These are phyloP conservation scores for Puma concolor DNA, from an alignment of 2,113 vertebrate genomes.

Conservation along the genomic window DNA sequence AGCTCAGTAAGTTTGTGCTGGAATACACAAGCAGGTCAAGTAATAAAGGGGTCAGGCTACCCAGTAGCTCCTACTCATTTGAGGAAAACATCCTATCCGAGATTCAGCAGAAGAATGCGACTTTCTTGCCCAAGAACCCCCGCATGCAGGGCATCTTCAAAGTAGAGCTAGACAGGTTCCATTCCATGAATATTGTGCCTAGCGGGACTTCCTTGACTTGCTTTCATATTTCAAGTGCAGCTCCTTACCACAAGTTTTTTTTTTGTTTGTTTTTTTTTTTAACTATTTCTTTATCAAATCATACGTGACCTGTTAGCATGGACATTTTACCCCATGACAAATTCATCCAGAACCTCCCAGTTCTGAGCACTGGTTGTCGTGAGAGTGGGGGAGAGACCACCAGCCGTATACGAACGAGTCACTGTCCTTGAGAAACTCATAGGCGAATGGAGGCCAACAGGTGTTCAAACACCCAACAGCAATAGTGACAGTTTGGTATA, in stretches of 20 bases:
- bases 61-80: background rate
- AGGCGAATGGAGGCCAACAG: background rate
- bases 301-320: background rate
- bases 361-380: background rate
- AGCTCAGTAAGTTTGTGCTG: background rate
- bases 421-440: background rate
- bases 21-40: background rate
- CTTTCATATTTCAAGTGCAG: background rate
- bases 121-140: background rate
- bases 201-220: background rate
- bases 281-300: background rate
- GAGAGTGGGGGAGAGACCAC: fast-evolving
- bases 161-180: background rate
- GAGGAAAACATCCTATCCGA: background rate
- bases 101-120: background rate
- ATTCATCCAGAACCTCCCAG: background rate
- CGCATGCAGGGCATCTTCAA: background rate
- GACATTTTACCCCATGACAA: background rate
- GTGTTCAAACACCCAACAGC: too few relatives aligned
- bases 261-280: background rate
- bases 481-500: background rate
- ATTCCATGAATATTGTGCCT: background rate
- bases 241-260: background rate
- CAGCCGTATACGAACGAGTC: background rate
- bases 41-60: background rate